Evolutionary conservation across 2,797 vertebrate genomes (phyloP).

Genomic region (Morelia viridis): DNA sequence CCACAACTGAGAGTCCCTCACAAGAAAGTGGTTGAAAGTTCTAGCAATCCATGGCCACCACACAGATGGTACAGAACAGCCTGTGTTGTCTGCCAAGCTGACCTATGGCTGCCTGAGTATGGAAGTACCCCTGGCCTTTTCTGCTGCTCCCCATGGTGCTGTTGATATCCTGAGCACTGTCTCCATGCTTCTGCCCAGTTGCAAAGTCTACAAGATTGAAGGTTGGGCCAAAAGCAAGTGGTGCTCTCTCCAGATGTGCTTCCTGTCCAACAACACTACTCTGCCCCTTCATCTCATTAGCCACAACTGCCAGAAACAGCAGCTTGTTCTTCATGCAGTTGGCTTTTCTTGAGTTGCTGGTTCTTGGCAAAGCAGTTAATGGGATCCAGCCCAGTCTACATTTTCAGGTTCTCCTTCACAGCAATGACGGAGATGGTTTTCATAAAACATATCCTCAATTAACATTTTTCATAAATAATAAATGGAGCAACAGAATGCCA

Average conservation of each 20-base stretch:
- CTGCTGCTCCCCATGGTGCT: not conserved
- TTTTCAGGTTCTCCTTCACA: not conserved
- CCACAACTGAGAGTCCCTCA: too few species aligned
- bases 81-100: too few species aligned
- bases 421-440: not conserved
- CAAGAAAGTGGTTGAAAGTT: too few species aligned
- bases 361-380: not conserved
- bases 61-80: too few species aligned
- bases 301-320: not conserved
- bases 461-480: not conserved
- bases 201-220: not conserved
- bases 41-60: too few species aligned
- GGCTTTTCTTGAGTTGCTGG: not conserved
- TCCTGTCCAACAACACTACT: not conserved
- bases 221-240: not conserved
- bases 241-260: not conserved
- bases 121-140: not conserved
- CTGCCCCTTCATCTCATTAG: not conserved
- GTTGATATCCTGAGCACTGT: not conserved
- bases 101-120: too few species aligned
- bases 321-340: not conserved
- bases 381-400: not conserved
- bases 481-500: not conserved
- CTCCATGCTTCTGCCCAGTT: not conserved
- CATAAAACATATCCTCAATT: not conserved